phyloP scores from a whole-genome alignment of 2,113 vertebrate species.

The Protomyctophum bolini region DNA sequence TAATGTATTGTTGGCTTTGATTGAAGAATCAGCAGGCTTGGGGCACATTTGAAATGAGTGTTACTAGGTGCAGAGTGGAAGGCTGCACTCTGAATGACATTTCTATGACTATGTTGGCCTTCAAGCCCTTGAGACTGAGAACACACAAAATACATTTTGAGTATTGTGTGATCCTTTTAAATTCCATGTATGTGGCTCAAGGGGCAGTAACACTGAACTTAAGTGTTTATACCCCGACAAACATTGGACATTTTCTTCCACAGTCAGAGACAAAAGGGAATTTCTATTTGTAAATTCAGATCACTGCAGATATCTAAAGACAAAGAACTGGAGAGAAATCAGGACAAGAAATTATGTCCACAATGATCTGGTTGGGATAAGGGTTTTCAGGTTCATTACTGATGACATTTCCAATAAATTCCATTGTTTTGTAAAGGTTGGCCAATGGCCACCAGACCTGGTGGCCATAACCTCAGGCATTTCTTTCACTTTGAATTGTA shows the following conservation, averaged over 20 bases:
- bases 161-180: constrained; percentile 59
- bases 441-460: too few relatives aligned
- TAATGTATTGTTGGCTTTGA: constrained; percentile 57
- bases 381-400: too few relatives aligned
- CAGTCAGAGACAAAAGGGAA: background rate
- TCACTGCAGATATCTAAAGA: too few relatives aligned
- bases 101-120: constrained; percentile 40
- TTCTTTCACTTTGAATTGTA: too few relatives aligned
- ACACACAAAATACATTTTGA: constrained; percentile 44
- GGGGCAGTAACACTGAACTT: constrained; percentile 32
- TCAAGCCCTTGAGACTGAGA: constrained; percentile 29
- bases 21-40: constrained; percentile 27
- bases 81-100: constrained; percentile 18
- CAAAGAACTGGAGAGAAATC: too few relatives aligned
- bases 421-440: too few relatives aligned
- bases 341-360: too few relatives aligned
- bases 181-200: constrained; percentile 44
- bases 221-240: constrained; percentile 56
- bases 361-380: too few relatives aligned
- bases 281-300: too few relatives aligned
- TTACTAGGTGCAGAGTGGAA: constrained; percentile 2
- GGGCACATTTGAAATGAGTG: background rate
- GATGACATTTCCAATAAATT: too few relatives aligned
- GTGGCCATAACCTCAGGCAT: too few relatives aligned
- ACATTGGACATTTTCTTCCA: constrained; percentile 31